Evolutionary conservation across 2,797 vertebrate species (phyloP), one percentile per base, ranked within the genome.

Genomic region (Florisuga fusca): DNA sequence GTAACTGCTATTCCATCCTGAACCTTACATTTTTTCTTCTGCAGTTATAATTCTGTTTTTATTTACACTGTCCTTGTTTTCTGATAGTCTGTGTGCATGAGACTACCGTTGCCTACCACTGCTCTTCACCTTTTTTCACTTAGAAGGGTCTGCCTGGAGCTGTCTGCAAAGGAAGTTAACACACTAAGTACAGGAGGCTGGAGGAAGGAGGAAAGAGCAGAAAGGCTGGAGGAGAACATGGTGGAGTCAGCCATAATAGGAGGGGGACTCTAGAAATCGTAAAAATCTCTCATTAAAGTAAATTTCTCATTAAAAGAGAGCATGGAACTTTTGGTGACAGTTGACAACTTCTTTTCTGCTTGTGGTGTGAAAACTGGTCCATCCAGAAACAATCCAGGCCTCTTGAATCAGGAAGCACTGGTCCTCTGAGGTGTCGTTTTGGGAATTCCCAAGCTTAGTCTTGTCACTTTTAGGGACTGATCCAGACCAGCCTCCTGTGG

Each of bases 101-200:
- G 33, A 10, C 43, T 46, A 5, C 27, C 12, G 1, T 9, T 54
- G 72, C 27, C 20, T 29, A 31, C 22, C 16, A 15, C 31, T 6
- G 8, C 18, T 83, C 14, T 61, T 66, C 38, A 36, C 57, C 13
- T 67, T 57, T 54, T 12, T 27, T 87, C 5, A 8, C 11, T 71
- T 46, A 2, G 21, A 51, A 50, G 36, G 15, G 34, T 48, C 67
- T 45, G 9, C 46, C 12, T 72, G 50, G 51, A 86, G 23, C 53
- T 71, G 43, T 25, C 14, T 66, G 21, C 5, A 2, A 43, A 50
- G 20, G 48, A 53, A 34, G 12, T 31, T 41, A n/a, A 33, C 15
- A 34, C 3, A 5, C 12, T 38, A 3, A 5, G 2, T 34, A n/a
- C 0, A 0, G 12, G 55, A 77, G 16, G 12, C 0, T 16, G 51